Percentiles rank a stretch among this genome's conserved stretches.
Conservation (phyloP, 2,797 vertebrate species). For the Pteronotus mesoamericanus region DNA sequence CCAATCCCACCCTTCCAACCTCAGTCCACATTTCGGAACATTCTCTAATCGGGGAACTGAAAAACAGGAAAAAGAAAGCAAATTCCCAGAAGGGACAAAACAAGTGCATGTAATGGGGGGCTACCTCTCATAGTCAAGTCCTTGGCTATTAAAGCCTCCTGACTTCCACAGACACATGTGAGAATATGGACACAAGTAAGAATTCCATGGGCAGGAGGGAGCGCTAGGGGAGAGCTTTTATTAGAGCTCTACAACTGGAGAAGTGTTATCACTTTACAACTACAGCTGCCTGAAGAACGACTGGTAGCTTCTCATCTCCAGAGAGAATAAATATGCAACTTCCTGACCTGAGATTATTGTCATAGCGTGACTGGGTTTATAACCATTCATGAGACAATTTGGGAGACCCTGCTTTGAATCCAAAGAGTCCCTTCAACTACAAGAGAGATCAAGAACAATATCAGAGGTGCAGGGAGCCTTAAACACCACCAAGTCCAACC, state of each 20-base stretch:
- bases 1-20: background rate
- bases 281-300: slow-evolving; percentile 57
- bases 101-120: background rate
- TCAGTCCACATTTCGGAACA: background rate
- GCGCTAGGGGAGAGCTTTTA: slow-evolving; percentile 42
- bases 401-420: background rate
- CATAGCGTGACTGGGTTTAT: slow-evolving; percentile 37
- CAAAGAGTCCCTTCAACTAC: background rate
- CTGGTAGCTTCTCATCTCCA: slow-evolving; percentile 66
- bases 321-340: slow-evolving; percentile 62
- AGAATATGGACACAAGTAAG: slow-evolving; percentile 59
- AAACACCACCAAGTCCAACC: background rate
- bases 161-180: slow-evolving; percentile 24
- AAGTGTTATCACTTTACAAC: slow-evolving; percentile 43
- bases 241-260: slow-evolving; percentile 63
- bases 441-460: background rate
- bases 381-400: background rate
- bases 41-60: background rate
- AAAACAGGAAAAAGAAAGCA: background rate
- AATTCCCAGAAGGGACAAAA: background rate
- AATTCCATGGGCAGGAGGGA: slow-evolving; percentile 35
- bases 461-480: background rate
- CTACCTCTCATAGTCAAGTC: background rate
- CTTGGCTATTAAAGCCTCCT: background rate
- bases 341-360: slow-evolving; percentile 68